These are phyloP conservation scores for Miltochrista miniata DNA, from an alignment of 2,888 invertebrate species.

Conservation along the genomic window DNA sequence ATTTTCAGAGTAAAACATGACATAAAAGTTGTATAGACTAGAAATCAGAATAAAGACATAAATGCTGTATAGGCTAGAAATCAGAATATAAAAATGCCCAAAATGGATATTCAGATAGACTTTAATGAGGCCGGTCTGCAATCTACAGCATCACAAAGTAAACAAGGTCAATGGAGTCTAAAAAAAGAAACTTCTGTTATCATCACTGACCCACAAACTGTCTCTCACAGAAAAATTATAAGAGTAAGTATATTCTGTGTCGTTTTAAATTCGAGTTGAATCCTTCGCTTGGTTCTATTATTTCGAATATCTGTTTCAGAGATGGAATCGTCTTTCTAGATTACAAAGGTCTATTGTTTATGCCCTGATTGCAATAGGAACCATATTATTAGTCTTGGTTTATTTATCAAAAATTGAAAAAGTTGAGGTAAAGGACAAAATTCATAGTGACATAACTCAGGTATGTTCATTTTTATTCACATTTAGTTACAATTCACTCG, in stretches of 20 bases:
- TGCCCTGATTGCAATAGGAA: constrained; percentile 81
- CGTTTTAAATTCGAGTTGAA: too few relatives aligned
- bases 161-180: constrained; percentile 38
- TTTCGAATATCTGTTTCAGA: constrained; percentile 78
- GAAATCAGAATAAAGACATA: too few relatives aligned
- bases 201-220: constrained; percentile 42
- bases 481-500: neutral
- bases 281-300: too few relatives aligned
- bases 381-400: constrained; percentile 85
- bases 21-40: constrained; percentile 8
- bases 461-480: constrained; percentile 37
- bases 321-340: constrained; percentile 94
- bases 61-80: constrained; percentile 9
- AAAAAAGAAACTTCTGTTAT: constrained; percentile 42
- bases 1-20: constrained; percentile 4
- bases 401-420: constrained; percentile 67
- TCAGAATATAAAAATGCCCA: constrained; percentile 21
- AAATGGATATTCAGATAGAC: constrained; percentile 39
- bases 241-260: constrained; percentile 51
- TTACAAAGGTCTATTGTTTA: constrained; percentile 91
- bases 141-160: constrained; percentile 21
- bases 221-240: constrained; percentile 67
- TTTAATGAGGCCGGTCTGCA: constrained; percentile 27
- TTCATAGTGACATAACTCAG: constrained; percentile 47
- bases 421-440: constrained; percentile 45